A percentile compares a stretch with the other conserved stretches of the same genome.
Evolutionary conservation across 1,140 invertebrate species (phyloP).

Genomic region (Lerema accius): DNA sequence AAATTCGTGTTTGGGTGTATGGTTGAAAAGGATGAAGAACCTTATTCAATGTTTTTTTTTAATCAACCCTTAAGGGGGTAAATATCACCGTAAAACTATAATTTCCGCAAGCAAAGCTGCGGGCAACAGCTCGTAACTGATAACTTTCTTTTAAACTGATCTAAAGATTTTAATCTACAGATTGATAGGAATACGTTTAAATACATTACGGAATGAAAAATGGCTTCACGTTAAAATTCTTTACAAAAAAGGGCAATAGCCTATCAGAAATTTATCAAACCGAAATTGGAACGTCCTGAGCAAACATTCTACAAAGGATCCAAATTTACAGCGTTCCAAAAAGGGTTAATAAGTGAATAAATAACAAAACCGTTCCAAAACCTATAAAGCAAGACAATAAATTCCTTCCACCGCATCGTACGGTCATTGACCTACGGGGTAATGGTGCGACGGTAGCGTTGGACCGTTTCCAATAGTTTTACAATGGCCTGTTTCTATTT

Average conservation of each 20-base stretch:
- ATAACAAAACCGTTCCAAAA: not conserved
- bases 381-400: slow-evolving; percentile 14
- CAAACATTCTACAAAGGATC: not conserved
- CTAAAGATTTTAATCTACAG: no score
- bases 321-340: not conserved
- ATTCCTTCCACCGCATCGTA: slow-evolving; percentile 13
- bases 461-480: slow-evolving; percentile 29
- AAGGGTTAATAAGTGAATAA: not conserved
- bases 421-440: slow-evolving; percentile 22
- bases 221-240: not conserved
- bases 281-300: not conserved
- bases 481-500: slow-evolving; percentile 25
- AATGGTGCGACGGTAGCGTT: slow-evolving; percentile 16
- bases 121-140: no score
- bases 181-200: no score
- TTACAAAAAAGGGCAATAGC: no score
- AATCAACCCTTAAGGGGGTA: no score
- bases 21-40: no score
- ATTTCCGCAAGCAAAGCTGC: no score
- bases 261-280: not conserved
- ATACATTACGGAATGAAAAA: not conserved
- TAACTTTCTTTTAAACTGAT: no score
- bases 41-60: no score
- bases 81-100: no score
- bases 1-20: no score